Evolutionary conservation across 2,113 vertebrate genomes (phyloP).

Genomic region (Arenaria interpres): DNA sequence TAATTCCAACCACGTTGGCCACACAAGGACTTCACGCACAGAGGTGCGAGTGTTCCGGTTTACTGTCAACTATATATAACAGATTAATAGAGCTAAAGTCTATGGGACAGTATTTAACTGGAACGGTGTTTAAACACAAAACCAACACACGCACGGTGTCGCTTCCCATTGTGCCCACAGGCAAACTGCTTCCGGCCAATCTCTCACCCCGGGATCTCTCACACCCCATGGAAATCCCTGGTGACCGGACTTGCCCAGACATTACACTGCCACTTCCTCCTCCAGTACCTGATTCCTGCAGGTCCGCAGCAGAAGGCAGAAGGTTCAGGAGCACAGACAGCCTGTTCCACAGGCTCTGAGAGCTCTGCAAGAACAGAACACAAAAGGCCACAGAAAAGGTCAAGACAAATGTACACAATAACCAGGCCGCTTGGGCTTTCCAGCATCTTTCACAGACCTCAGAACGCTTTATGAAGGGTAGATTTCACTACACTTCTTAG

Average conservation of each 20-base stretch:
- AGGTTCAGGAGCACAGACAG: conserved; percentile 96
- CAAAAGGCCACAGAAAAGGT: background rate
- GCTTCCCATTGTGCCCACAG: background rate
- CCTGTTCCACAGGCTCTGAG: conserved; percentile 97
- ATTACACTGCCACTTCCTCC: background rate
- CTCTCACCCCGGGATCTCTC: background rate
- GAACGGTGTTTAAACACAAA: background rate
- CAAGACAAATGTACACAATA: background rate
- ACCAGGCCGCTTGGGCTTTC: background rate
- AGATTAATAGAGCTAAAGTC: background rate
- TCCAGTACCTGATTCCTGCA: conserved; percentile 87
- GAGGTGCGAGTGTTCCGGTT: background rate
- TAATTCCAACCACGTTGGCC: background rate
- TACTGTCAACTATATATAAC: background rate
- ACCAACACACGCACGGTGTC: rapidly evolving
- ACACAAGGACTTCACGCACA: background rate
- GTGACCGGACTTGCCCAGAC: background rate
- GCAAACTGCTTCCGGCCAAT: background rate
- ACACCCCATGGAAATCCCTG: background rate
- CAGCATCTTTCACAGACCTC: background rate
- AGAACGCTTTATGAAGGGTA: background rate
- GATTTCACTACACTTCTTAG: background rate
- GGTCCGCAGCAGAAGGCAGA: conserved; percentile 87
- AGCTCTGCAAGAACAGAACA: conserved; percentile 80
- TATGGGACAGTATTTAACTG: background rate